These are phyloP conservation scores for Bombus pascuorum DNA, from an alignment of 1,140 invertebrate genomes.

Conservation along the genomic window DNA sequence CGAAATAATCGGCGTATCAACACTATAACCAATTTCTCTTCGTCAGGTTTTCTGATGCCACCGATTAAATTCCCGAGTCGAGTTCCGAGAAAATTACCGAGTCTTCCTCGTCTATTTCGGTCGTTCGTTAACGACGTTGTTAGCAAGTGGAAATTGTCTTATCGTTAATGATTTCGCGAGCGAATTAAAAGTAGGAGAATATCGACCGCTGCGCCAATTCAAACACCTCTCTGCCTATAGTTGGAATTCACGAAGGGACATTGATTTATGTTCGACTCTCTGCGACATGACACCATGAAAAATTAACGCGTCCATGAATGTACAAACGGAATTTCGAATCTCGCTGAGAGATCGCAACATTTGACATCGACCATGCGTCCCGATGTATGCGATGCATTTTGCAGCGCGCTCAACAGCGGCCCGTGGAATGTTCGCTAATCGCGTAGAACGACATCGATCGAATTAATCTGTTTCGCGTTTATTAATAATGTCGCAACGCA, in stretches of 20 bases:
- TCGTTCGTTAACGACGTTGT: slow-evolving; percentile 37
- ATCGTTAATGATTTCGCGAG: slow-evolving; percentile 17
- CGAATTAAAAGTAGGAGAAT: background rate
- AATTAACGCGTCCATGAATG: background rate
- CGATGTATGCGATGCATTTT: background rate
- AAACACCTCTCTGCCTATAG: background rate
- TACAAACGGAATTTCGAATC: background rate
- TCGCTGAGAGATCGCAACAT: background rate
- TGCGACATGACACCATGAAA: background rate
- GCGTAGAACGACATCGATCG: background rate
- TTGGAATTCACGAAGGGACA: background rate
- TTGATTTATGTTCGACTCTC: background rate
- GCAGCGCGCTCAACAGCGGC: background rate
- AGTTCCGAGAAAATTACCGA: slow-evolving; percentile 23
- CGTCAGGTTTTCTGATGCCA: slow-evolving; percentile 21
- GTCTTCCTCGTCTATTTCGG: background rate
- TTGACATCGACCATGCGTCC: background rate
- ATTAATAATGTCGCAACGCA: slow-evolving; percentile 17
- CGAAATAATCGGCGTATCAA: background rate
- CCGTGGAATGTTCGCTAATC: slow-evolving; percentile 16
- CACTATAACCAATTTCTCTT: slow-evolving; percentile 5
- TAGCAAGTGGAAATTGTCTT: slow-evolving; percentile 50
- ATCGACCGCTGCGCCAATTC: background rate
- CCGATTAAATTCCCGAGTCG: background rate
- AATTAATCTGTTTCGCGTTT: slow-evolving; percentile 26